Percentiles rank a stretch among this genome's conserved stretches.
These are phyloP conservation scores for Rugalucina vietnamica DNA, from an alignment of 2,888 invertebrate genomes.

Conservation along the genomic window DNA sequence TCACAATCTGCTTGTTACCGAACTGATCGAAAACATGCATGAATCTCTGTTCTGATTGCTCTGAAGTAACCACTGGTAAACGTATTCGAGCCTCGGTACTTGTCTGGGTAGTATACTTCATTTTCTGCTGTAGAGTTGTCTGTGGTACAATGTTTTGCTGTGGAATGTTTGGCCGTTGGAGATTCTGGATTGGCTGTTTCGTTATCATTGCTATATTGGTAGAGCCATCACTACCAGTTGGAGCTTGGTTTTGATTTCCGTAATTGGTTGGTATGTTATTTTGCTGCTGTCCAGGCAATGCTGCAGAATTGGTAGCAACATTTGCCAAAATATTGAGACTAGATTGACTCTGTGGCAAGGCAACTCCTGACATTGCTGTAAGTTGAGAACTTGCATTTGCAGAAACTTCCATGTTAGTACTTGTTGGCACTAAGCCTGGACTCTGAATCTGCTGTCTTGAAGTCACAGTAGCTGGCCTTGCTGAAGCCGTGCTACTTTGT, in stretches of 20 bases:
- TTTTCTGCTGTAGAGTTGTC: background rate
- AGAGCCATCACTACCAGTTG: background rate
- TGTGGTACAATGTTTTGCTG: conserved; percentile 15
- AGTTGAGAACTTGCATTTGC: background rate
- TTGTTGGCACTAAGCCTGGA: background rate
- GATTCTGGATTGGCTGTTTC: background rate
- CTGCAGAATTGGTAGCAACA: background rate
- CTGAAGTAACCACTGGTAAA: background rate
- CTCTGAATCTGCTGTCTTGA: background rate
- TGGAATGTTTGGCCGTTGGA: background rate
- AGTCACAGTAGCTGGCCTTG: background rate
- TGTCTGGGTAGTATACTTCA: background rate
- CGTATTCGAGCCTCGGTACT: background rate
- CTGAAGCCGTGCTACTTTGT: background rate
- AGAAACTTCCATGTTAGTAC: too few species aligned
- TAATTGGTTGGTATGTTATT: background rate
- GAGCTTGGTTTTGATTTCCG: background rate
- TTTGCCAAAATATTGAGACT: background rate
- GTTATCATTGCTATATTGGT: background rate
- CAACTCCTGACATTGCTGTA: background rate
- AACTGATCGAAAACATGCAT: conserved; percentile 6
- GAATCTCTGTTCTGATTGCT: background rate
- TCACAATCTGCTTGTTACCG: conserved; percentile 8
- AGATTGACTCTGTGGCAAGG: background rate
- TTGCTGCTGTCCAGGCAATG: background rate